Evolutionary conservation across 2,113 vertebrate species (phyloP), one percentile per base, ranked within the genome.

Genomic region (Triplophysa siluroides): DNA sequence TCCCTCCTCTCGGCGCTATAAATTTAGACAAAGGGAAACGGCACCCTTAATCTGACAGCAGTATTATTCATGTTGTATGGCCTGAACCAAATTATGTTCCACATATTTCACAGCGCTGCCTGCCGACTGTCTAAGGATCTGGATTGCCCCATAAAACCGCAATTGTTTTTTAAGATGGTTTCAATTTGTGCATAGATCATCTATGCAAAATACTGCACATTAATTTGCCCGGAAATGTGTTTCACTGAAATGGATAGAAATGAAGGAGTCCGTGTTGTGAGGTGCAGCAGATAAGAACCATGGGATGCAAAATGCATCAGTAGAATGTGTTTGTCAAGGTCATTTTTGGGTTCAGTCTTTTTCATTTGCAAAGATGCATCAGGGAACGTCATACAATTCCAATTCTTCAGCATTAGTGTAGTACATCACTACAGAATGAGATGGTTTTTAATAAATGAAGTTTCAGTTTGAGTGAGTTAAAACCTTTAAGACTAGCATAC

Each of bases 31-130:
- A 80, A 80, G 24, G 69, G 78, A 65, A 65, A 47, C 26, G 26
- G 12, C 24, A 1, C 26, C 62, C 61, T 63, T 43, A 70, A 65
- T 56, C 60, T 80, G 62, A 66, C 62, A 74, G 50, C 23, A 24
- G 62, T 65, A 74, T 80, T 74, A 80, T 80, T 80, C 78, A 80
- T 80, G 62, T 58, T 50, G 29, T 26, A 68, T 43, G 26, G 78
- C 62, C 21, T 65, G 10, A 23, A 74, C 70, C 24, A 80, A 80
- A 80, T 74, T 80, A 67, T 41, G 56, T 64, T 73, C 78, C 63
- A 52, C 47, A 41, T 56, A 16, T 74, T 71, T 73, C 50, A 63
- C 33, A 26, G 8, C n/a, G 24, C 43, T 29, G 61, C 43, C 24
- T 76, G 43, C 29, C 56, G 69, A 73, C 38, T 73, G 50, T 72